Base-by-base conservation (phyloP, 2,888 invertebrate genomes). In the Incurvaria masculella region DNA sequence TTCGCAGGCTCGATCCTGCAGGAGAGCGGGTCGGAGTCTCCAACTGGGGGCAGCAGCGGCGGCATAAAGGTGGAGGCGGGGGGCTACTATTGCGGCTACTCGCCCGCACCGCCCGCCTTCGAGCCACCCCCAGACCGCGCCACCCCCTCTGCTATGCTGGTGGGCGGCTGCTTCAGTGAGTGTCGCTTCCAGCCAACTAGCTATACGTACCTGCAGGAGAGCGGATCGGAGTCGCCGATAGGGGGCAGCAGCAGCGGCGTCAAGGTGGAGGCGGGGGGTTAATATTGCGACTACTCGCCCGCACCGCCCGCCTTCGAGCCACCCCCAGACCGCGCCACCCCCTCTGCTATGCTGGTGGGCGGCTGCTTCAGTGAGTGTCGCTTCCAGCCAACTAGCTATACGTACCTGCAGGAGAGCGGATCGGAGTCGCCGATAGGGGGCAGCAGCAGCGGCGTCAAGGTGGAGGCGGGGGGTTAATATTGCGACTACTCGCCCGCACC, bases 1-100 rank as follows among this genome's bases (percentile, higher is more conserved):
- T 21, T 83, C 84, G 60, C 84, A 96, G 96, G 94, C 59, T 96
- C 96, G 65, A 96, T 97, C 68, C 87, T 96, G 70, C 94, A 92
- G 78, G 94, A 94, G 76, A 85, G 90, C 55, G 89, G 86, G 53
- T 88, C 88, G 59, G 85, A 87, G 70, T 79, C 81, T 1, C 80
- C 76, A n/a, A 59, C 73, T 43, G 74, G 74, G 2, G 50, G 49
- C 2, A 42, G 44, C n/a, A n/a, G 33, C 4, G 73, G 74, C 46
- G 75, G 76, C 16, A 79, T 79, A 47, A 79, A 79, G 60, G 55
- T 79, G 62, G 79, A 79, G 69, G 74, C 79, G 0, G 69, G 74
- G 1, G 79, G 78, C 61, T 78, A 78, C 64, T 75, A 73, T 58
- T 73, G 75, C 2, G 79, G 68, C 78, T 82, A 72, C 58, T 76